Conservation (phyloP, 2,113 vertebrate genomes). For the Anoplopoma fimbria region DNA sequence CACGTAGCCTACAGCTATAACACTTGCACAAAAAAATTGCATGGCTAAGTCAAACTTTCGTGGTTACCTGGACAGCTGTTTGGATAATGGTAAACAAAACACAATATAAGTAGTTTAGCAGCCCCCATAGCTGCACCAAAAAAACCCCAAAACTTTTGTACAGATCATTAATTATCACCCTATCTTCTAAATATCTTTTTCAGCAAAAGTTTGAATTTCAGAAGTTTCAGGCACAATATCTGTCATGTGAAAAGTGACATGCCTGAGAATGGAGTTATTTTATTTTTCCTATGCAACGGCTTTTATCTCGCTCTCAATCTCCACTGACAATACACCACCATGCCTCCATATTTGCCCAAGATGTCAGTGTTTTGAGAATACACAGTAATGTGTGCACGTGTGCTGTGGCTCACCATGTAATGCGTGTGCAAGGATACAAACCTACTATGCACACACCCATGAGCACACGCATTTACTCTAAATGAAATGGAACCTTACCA, state of each 20-base stretch:
- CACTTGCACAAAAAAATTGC: not conserved
- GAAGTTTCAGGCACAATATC: conserved; percentile 18
- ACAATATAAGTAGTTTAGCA: not conserved
- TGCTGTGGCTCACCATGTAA: conserved; percentile 18
- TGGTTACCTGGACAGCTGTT: not conserved
- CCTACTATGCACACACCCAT: conserved; percentile 2
- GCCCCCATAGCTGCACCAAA: not conserved
- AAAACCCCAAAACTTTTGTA: too few species aligned
- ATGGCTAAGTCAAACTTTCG: not conserved
- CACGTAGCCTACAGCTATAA: not conserved
- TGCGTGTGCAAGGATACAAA: conserved; percentile 24
- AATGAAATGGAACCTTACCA: conserved; percentile 69
- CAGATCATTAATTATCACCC: not conserved
- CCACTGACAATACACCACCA: conserved; percentile 77
- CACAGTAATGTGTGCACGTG: conserved; percentile 37
- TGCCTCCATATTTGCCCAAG: conserved; percentile 60
- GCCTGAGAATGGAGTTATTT: conserved; percentile 34
- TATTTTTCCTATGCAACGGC: conserved; percentile 26
- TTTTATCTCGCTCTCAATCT: conserved; percentile 70
- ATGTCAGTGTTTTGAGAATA: conserved; percentile 71
- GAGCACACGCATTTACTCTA: conserved; percentile 25
- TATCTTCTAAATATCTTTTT: not conserved
- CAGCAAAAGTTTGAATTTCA: conserved; percentile 1
- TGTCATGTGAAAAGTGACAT: conserved; percentile 34
- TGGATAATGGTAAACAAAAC: not conserved